Percentiles rank a stretch among this genome's conserved stretches.
Conservation (phyloP, 2,888 invertebrate species). For the Zaprionus bogoriensis region DNA sequence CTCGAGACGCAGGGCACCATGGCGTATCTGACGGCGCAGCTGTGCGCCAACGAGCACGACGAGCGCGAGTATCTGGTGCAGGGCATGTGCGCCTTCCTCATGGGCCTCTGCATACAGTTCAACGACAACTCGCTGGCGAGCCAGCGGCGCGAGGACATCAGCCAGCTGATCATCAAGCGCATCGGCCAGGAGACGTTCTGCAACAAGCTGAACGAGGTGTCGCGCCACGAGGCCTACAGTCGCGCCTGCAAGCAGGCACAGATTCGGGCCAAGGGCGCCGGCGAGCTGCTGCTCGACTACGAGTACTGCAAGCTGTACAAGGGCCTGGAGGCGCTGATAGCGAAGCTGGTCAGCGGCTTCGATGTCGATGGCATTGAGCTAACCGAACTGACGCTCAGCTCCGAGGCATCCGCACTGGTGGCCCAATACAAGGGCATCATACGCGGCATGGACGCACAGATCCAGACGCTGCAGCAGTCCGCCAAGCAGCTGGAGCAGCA, state of each 20-base stretch:
- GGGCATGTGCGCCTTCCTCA: constrained; percentile 94
- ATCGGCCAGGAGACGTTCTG: constrained; percentile 95
- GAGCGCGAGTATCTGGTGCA: constrained; percentile 94
- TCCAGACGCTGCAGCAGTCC: constrained; percentile 82
- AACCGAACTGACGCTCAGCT: constrained; percentile 83
- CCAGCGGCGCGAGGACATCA: constrained; percentile 90
- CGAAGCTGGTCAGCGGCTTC: constrained; percentile 84
- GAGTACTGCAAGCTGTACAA: constrained; percentile 97
- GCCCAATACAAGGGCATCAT: constrained; percentile 94
- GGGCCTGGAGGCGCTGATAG: constrained; percentile 86
- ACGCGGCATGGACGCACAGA: constrained; percentile 91
- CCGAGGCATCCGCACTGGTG: constrained; percentile 82
- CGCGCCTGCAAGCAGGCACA: constrained; percentile 97
- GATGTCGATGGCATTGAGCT: constrained; percentile 84
- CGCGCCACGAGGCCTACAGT: constrained; percentile 95
- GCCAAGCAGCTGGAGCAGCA: constrained; percentile 70
- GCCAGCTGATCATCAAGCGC: constrained; percentile 91
- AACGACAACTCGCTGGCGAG: constrained; percentile 91
- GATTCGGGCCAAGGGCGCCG: constrained; percentile 88
- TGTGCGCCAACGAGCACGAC: constrained; percentile 93
- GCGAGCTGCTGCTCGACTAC: constrained; percentile 94
- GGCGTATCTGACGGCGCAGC: constrained; percentile 92
- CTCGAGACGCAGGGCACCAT: constrained; percentile 91
- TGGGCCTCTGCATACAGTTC: constrained; percentile 95
- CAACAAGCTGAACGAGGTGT: constrained; percentile 92